A percentile compares a stretch with the other conserved stretches of the same genome.
phyloP scores from a whole-genome alignment of 2,113 vertebrate species.

The Carlito syrichta region DNA sequence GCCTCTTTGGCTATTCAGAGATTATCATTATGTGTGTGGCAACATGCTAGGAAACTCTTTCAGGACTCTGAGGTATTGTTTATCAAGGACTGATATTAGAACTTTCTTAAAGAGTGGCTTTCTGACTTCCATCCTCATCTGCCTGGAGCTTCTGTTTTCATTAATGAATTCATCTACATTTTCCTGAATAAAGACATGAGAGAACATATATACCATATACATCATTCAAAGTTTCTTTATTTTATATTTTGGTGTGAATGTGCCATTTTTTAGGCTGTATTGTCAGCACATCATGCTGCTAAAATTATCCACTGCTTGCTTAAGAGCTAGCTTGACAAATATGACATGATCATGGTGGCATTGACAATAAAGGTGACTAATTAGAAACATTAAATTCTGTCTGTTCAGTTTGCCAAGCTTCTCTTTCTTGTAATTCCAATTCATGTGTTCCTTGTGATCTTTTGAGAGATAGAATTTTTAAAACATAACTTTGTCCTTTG shows the following conservation, averaged over 20 bases:
- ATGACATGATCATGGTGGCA: background rate
- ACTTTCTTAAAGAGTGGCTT: background rate
- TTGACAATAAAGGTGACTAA: background rate
- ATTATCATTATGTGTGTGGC: background rate
- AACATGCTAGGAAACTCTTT: background rate
- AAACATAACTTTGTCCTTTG: background rate
- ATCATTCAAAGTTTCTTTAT: background rate
- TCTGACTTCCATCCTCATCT: background rate
- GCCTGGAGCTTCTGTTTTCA: background rate
- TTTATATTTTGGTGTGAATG: background rate
- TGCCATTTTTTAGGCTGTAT: background rate
- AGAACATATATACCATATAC: background rate
- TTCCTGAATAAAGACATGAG: background rate
- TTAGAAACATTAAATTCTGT: background rate
- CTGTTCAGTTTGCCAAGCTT: background rate
- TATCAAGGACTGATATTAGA: background rate
- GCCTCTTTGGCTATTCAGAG: background rate
- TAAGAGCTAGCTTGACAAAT: background rate
- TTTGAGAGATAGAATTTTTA: background rate
- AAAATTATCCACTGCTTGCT: background rate
- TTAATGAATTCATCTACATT: background rate
- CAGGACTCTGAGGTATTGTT: background rate
- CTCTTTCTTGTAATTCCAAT: background rate
- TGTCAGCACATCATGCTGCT: background rate
- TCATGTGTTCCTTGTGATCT: background rate